A percentile compares a stretch with the other conserved stretches of the same genome.
phyloP scores from a whole-genome alignment of 2,888 invertebrate genomes.

The Ferdinandea cuprea region DNA sequence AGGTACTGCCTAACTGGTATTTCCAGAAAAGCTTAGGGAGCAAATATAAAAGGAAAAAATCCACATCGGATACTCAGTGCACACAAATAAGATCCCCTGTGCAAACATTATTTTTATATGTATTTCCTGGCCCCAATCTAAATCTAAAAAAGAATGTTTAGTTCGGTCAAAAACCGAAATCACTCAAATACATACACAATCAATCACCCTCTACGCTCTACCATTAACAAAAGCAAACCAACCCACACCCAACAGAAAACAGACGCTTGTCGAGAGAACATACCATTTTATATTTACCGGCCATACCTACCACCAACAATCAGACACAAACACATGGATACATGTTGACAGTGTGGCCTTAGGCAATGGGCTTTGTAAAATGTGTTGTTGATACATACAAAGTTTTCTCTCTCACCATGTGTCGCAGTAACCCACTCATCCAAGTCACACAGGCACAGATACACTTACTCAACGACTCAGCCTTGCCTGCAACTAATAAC shows the following conservation, averaged over 20 bases:
- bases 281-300: slow-evolving; percentile 11
- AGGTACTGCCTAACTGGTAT: too few species aligned
- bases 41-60: background rate
- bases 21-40: too few species aligned
- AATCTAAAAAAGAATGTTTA: slow-evolving; percentile 25
- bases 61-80: background rate
- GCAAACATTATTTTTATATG: background rate
- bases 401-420: slow-evolving; percentile 23
- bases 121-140: slow-evolving; percentile 10
- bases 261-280: background rate
- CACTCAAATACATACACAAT: slow-evolving; percentile 34
- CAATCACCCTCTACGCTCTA: slow-evolving; percentile 26
- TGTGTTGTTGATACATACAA: slow-evolving; percentile 30
- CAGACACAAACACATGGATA: background rate
- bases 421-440: slow-evolving; percentile 22
- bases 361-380: background rate
- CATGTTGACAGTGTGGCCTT: background rate
- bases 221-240: too few species aligned
- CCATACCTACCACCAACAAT: background rate
- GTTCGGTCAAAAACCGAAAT: slow-evolving; percentile 18
- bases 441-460: background rate
- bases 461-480: slow-evolving; percentile 1
- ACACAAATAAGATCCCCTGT: background rate
- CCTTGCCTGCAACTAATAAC: slow-evolving; percentile 12
- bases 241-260: slow-evolving; percentile 11